Percentiles rank a stretch among this genome's conserved stretches.
Conservation (phyloP, 2,113 vertebrate species). For the Brienomyrus longianalis region DNA sequence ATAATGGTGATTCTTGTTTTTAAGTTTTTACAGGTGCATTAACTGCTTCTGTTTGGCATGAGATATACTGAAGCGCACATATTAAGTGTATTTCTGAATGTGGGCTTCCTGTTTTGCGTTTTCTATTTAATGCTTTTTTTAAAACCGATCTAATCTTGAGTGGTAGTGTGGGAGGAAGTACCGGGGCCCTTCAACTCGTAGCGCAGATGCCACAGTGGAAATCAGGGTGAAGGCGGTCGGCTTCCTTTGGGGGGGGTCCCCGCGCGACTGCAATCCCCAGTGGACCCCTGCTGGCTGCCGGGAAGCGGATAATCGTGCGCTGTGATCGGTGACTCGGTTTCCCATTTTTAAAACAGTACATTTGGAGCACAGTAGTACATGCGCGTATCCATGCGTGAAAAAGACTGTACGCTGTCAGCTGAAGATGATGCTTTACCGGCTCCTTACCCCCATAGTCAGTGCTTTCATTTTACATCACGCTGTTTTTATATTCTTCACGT, state of each 20-base stretch:
- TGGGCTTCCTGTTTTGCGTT: slow-evolving; percentile 11
- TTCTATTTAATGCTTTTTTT: not conserved
- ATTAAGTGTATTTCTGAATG: not conserved
- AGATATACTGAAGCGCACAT: not conserved
- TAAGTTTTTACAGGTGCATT: not conserved
- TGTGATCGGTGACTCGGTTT: not conserved
- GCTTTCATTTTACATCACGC: not conserved
- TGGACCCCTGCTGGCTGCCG: not conserved
- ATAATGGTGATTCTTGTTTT: not conserved
- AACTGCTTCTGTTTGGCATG: not conserved
- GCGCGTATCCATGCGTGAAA: not conserved
- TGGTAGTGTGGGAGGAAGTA: not conserved
- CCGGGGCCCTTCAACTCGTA: not conserved
- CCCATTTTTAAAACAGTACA: not conserved
- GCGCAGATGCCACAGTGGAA: not conserved
- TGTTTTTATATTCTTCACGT: not conserved
- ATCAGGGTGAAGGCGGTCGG: not conserved
- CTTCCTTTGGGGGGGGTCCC: not conserved
- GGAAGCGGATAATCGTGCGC: not conserved
- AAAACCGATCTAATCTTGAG: not conserved
- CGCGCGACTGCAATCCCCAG: not conserved
- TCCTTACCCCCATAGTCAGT: not conserved
- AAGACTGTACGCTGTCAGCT: not conserved
- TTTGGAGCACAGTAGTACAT: not conserved
- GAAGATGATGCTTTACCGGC: not conserved